Base-by-base conservation (phyloP, 2,888 invertebrate genomes). In the Xylota sylvarum region DNA sequence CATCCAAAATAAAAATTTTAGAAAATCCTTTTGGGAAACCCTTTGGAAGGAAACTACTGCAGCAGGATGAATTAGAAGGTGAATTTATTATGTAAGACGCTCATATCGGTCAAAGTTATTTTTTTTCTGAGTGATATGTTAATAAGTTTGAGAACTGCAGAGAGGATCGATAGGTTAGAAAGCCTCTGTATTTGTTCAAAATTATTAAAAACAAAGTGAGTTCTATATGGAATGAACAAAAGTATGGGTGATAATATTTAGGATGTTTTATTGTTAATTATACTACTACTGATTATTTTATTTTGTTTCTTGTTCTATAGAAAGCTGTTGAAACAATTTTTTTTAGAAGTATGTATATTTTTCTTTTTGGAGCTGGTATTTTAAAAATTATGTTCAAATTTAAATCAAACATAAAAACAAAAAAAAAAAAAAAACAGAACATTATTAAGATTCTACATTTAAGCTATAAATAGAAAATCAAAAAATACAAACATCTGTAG, bases 61-160 rank as follows among this genome's bases (percentile, higher is more conserved):
- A 81, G 73, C 74, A 19, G 52, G 35, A 50, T 60, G 43, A 73
- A 48, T 48, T 76, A 67, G 46, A 58, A 17, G 62, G 40, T 62
- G 65, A 74, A 73, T 69, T 78, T 56, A 40, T 74, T 32, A 46
- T 67, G 70, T 46, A 73, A 69, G 83, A 62, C 82, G 89, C 89
- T 89, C 88, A 88, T 89, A 89, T 89, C 89, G 89, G 88, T 89
- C 87, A 88, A 84, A 73, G 50, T 77, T 74, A 55, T 87, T 72
- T 43, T 79, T 72, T 81, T 43, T 73, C 80, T 70, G 72, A 72
- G 55, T 83, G 58, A 52, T 78, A 10, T 19, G n/a, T 72, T 35
- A 69, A 27, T 72, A 27, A 52, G 58, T 67, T 48, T 55, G 58
- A 58, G 30, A 81, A 82, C 37, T 52, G 12, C 0, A 69, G 30